phyloP scores from a whole-genome alignment of 2,888 invertebrate species.

The Abrostola triplasia region DNA sequence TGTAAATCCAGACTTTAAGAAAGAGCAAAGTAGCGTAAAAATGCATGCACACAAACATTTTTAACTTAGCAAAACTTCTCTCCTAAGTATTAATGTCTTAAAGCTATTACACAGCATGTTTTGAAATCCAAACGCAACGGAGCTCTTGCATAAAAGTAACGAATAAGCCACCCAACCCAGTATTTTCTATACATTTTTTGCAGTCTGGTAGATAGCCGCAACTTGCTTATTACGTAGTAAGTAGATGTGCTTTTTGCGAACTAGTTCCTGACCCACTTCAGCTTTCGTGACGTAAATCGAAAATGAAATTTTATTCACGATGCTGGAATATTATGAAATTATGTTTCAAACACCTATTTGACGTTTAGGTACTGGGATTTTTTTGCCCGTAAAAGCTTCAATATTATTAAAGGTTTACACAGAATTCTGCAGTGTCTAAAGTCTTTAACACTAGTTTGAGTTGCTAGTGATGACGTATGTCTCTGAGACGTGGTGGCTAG shows the following conservation, averaged over 20 bases:
- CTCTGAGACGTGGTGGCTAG: no score
- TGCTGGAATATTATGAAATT: conserved; percentile 40
- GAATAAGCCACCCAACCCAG: conserved; percentile 26
- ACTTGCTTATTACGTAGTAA: conserved; percentile 50
- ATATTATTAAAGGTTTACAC: background rate
- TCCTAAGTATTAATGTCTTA: conserved; percentile 26
- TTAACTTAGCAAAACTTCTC: conserved; percentile 22
- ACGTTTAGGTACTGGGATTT: conserved; percentile 26
- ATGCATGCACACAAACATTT: conserved; percentile 27
- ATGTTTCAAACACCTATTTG: conserved; percentile 36
- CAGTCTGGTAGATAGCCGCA: conserved; percentile 37
- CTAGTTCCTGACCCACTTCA: conserved; percentile 57
- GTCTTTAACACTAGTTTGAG: no score
- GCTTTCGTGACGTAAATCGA: conserved; percentile 50
- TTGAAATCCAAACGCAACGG: conserved; percentile 31
- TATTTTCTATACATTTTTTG: conserved; percentile 48
- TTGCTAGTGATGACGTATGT: no score
- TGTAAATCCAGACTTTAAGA: background rate
- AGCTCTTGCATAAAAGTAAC: conserved; percentile 15
- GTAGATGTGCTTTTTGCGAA: conserved; percentile 50
- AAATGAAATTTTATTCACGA: conserved; percentile 48
- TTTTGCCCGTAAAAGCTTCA: conserved; percentile 24
- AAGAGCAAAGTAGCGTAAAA: background rate
- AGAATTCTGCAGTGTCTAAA: no score
- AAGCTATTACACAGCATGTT: conserved; percentile 22